A percentile compares a stretch with the other conserved stretches of the same genome.
These are phyloP conservation scores for Cepphus grylle DNA, from an alignment of 2,113 vertebrate genomes.

Conservation along the genomic window DNA sequence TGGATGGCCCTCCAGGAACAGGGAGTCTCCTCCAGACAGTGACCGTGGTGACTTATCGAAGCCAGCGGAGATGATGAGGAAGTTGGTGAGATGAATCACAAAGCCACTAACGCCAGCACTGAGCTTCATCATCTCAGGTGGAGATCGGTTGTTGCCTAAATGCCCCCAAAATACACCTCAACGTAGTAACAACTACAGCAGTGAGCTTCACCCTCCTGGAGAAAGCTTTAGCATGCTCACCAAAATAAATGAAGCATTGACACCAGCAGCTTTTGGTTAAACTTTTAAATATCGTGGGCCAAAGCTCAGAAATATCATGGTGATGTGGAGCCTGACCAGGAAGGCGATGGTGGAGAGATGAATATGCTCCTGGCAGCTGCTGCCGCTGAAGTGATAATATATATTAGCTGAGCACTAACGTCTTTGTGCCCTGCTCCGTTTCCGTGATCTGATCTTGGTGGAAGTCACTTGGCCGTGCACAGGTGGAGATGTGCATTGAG, in stretches of 20 bases:
- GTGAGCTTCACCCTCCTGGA: neutral
- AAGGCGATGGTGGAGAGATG: neutral
- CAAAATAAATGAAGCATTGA: neutral
- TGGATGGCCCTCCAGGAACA: neutral
- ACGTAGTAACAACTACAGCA: neutral
- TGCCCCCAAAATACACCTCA: neutral
- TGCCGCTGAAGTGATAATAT: neutral
- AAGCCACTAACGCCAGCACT: fast-evolving
- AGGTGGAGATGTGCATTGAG: neutral
- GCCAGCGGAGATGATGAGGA: neutral
- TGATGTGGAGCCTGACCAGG: neutral
- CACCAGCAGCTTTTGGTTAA: neutral
- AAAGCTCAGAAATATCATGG: neutral
- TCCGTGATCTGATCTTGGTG: neutral
- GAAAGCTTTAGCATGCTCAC: neutral
- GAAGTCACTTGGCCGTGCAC: neutral
- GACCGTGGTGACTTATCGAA: neutral
- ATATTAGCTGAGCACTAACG: neutral
- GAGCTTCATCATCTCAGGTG: neutral
- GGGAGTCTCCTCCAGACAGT: neutral
- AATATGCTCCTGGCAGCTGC: neutral
- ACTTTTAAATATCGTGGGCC: neutral
- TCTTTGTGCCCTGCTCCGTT: neutral
- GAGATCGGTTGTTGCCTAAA: neutral
- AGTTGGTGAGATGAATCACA: neutral